These are phyloP conservation scores for Zosterops pallidus DNA, from an alignment of 2,113 vertebrate species.

Conservation along the genomic window DNA sequence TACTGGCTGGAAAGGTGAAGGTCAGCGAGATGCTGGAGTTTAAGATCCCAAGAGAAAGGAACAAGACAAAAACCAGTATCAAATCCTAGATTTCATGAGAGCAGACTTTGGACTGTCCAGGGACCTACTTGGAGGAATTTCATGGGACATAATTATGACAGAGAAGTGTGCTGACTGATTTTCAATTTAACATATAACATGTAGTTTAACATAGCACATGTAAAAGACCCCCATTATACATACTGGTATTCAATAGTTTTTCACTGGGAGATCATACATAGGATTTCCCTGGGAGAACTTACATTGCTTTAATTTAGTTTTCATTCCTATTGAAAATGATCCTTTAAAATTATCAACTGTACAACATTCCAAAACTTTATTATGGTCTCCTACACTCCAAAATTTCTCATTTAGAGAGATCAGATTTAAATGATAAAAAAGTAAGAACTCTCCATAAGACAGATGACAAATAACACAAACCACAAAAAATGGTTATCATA, in stretches of 20 bases:
- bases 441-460: not conserved
- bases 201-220: too few relatives aligned
- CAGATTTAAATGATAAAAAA: not conserved
- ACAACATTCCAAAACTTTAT: not conserved
- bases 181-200: not conserved
- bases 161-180: not conserved
- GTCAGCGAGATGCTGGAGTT: not conserved
- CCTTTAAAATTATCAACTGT: constrained; percentile 9
- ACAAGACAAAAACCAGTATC: not conserved
- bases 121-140: not conserved
- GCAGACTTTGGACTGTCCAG: not conserved
- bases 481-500: constrained; percentile 34
- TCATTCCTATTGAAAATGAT: not conserved
- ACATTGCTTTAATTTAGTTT: not conserved
- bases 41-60: not conserved
- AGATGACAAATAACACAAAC: constrained; percentile 32
- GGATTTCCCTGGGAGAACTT: not conserved
- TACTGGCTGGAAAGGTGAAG: not conserved
- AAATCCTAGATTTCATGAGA: not conserved
- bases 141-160: not conserved
- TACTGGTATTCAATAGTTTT: not conserved
- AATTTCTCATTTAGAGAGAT: constrained; percentile 24
- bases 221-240: not conserved
- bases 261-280: not conserved
- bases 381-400: not conserved